These are phyloP conservation scores for Eudorcas thomsonii DNA, from an alignment of 2,113 vertebrate genomes.

Conservation along the genomic window DNA sequence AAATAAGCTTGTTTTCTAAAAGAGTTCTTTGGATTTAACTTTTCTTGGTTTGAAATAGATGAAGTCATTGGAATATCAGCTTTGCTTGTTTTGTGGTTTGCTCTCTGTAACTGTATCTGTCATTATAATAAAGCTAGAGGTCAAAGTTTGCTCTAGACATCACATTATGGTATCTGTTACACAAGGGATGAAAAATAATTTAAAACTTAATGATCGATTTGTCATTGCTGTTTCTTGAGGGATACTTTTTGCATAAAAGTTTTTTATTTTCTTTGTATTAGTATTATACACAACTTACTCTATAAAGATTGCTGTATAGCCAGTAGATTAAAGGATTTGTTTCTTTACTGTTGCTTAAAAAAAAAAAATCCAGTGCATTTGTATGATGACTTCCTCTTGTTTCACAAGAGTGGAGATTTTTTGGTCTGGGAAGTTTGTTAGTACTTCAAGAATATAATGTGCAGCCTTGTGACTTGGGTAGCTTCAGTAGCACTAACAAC, in stretches of 20 bases:
- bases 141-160: background rate
- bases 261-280: background rate
- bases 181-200: constrained; percentile 3
- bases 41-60: constrained; percentile 14
- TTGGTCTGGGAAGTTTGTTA: constrained; percentile 14
- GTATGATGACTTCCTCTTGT: background rate
- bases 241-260: background rate
- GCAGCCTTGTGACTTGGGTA: background rate
- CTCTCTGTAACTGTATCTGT: background rate
- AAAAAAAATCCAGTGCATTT: background rate
- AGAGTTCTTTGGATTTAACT: constrained; percentile 25
- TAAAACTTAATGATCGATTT: background rate
- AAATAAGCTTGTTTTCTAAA: constrained; percentile 28
- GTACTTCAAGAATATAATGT: background rate
- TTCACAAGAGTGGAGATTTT: background rate
- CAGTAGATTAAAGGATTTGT: background rate
- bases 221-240: background rate
- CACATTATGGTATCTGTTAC: background rate
- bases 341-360: constrained; percentile 3
- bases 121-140: background rate
- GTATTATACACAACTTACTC: background rate
- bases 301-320: background rate
- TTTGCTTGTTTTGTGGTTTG: background rate
- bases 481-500: background rate
- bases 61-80: background rate